phyloP scores from a whole-genome alignment of 2,113 vertebrate species.

The Rhinogobius similis region DNA sequence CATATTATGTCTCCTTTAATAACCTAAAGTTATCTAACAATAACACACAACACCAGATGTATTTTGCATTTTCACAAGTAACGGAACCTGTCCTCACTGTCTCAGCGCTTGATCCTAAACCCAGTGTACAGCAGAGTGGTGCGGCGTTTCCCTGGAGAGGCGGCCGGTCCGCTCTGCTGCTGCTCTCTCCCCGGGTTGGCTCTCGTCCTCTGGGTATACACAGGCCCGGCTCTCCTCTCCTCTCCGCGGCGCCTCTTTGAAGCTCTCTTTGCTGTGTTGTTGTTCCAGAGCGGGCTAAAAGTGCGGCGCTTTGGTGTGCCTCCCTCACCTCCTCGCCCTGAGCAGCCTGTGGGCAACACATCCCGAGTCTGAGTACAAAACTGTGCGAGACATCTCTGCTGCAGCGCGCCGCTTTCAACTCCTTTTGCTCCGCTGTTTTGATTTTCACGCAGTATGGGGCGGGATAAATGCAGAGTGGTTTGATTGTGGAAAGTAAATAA shows the following conservation, averaged over 20 bases:
- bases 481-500: conserved; percentile 17
- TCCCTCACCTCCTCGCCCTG: conserved; percentile 80
- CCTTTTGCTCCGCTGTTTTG: conserved; percentile 51
- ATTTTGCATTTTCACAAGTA: not conserved
- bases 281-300: conserved; percentile 79
- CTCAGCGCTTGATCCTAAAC: not conserved
- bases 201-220: not conserved
- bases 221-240: not conserved
- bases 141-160: conserved; percentile 48
- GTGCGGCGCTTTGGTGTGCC: conserved; percentile 76
- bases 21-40: no score
- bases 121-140: conserved; percentile 32
- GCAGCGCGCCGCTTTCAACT: conserved; percentile 67
- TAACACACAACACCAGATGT: no score
- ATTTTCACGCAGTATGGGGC: conserved; percentile 48
- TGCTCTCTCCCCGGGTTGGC: conserved; percentile 64
- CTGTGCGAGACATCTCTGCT: conserved; percentile 75
- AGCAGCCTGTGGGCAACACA: conserved; percentile 80
- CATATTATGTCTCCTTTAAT: no score
- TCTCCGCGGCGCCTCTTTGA: conserved; percentile 78
- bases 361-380: conserved; percentile 78
- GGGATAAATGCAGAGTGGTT: conserved; percentile 46
- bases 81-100: not conserved
- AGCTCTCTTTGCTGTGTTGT: conserved; percentile 81
- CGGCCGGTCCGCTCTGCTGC: conserved; percentile 62